Conservation (phyloP, 2,888 invertebrate genomes). For the Macropis europaea region DNA sequence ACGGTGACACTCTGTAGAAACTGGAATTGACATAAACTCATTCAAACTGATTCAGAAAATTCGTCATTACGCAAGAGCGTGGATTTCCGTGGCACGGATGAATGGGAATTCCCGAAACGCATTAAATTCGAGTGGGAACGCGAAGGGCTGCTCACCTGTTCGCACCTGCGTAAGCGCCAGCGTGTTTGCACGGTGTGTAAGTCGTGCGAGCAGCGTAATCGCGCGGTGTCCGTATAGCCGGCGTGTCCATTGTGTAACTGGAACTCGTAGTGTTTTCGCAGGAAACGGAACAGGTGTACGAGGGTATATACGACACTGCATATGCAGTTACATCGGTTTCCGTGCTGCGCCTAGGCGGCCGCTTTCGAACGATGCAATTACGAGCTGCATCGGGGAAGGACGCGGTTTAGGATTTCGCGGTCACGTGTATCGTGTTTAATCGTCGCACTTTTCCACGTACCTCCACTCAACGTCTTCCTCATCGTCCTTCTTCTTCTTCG, state of each 20-base stretch:
- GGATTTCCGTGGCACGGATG: too few species aligned
- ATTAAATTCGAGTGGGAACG: constrained; percentile 5
- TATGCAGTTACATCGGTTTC: constrained; percentile 72
- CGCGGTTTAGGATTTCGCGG: constrained; percentile 46
- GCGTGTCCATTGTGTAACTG: constrained; percentile 69
- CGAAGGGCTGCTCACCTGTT: constrained; percentile 39
- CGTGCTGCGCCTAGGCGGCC: constrained; percentile 60
- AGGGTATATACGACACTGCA: constrained; percentile 58
- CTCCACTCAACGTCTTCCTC: neutral
- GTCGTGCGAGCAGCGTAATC: constrained; percentile 24
- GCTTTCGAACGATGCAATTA: constrained; percentile 47
- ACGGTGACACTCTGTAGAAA: too few species aligned
- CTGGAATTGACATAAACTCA: too few species aligned
- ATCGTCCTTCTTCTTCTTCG: neutral
- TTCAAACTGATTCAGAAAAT: too few species aligned
- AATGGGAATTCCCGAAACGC: too few species aligned
- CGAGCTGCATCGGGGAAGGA: constrained; percentile 20
- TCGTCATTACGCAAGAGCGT: too few species aligned
- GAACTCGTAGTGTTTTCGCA: constrained; percentile 72
- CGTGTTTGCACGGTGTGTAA: constrained; percentile 15
- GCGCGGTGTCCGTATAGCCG: constrained; percentile 32
- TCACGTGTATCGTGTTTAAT: constrained; percentile 47
- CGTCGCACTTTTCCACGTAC: constrained; percentile 21
- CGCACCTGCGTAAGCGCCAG: constrained; percentile 54
- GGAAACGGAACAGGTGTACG: constrained; percentile 72